Conservation (phyloP, 1,140 invertebrate genomes). For the Galleria mellonella region DNA sequence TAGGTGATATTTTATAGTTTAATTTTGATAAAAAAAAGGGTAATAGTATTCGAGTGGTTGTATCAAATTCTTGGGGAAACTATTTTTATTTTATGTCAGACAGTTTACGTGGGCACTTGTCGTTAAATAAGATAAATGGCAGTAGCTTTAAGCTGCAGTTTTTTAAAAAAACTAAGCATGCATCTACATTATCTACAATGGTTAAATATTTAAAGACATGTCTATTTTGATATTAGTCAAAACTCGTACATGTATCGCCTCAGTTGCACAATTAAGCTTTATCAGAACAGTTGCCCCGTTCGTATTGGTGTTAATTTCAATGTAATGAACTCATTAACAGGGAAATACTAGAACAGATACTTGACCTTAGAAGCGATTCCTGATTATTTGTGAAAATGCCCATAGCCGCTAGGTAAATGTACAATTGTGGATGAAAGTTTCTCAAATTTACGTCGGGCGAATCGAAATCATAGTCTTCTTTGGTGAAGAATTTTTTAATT, state of each 20-base stretch:
- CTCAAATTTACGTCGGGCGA: conserved; percentile 18
- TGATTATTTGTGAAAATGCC: conserved; percentile 41
- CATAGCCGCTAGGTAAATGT: conserved; percentile 22
- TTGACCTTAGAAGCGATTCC: conserved; percentile 26
- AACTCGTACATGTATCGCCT: too few species aligned
- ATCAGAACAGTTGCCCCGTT: too few species aligned
- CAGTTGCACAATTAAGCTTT: too few species aligned
- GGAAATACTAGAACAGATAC: too few species aligned
- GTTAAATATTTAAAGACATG: too few species aligned
- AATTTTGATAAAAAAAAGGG: neutral
- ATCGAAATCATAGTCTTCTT: conserved; percentile 26
- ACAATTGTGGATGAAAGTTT: conserved; percentile 40
- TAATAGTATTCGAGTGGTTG: neutral
- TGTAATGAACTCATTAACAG: too few species aligned
- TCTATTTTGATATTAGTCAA: too few species aligned
- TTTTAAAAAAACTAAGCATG: conserved; percentile 1
- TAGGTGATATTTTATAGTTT: neutral
- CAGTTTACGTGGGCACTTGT: too few species aligned
- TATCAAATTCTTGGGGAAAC: neutral
- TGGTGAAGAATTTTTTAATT: conserved; percentile 16
- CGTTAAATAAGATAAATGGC: too few species aligned
- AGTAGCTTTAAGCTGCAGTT: too few species aligned
- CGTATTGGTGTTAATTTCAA: too few species aligned
- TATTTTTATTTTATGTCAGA: neutral
- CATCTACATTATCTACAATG: too few species aligned